Evolutionary conservation across 2,113 vertebrate genomes (phyloP).

Genomic region (Salvelinus namaycush): DNA sequence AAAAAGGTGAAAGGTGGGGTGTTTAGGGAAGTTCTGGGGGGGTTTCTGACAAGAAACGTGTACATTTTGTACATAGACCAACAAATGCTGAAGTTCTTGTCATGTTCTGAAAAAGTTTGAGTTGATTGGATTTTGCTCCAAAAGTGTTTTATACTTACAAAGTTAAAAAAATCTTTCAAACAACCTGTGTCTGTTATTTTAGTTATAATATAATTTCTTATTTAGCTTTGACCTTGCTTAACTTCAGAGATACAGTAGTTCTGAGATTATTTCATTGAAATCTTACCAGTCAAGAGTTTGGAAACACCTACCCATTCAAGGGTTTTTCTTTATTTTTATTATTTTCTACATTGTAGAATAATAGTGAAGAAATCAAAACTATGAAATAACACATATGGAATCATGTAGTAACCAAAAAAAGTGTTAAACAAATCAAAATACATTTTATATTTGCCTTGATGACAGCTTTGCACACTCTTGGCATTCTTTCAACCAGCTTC

Average conservation of each 20-base stretch:
- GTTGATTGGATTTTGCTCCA: conserved; percentile 72
- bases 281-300: not conserved
- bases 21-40: not conserved
- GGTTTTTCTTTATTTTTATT: too few species aligned
- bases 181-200: conserved; percentile 33
- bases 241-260: too few species aligned
- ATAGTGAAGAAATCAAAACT: too few species aligned
- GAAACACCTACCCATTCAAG: too few species aligned
- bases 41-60: conserved; percentile 54
- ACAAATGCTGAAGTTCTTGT: conserved; percentile 41
- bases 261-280: too few species aligned
- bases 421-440: too few species aligned
- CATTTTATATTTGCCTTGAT: too few species aligned
- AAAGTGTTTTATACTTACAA: conserved; percentile 81
- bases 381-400: too few species aligned
- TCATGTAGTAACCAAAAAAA: too few species aligned
- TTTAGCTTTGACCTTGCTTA: not conserved
- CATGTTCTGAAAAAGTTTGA: conserved; percentile 59
- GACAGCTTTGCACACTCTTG: too few species aligned
- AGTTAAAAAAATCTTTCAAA: conserved; percentile 67
- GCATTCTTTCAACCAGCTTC: too few species aligned
- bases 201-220: conserved; percentile 43
- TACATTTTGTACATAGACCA: conserved; percentile 44
- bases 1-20: conserved; percentile 25
- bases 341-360: too few species aligned